phyloP scores from a whole-genome alignment of 2,797 vertebrate genomes.

The Muscicapa striata region DNA sequence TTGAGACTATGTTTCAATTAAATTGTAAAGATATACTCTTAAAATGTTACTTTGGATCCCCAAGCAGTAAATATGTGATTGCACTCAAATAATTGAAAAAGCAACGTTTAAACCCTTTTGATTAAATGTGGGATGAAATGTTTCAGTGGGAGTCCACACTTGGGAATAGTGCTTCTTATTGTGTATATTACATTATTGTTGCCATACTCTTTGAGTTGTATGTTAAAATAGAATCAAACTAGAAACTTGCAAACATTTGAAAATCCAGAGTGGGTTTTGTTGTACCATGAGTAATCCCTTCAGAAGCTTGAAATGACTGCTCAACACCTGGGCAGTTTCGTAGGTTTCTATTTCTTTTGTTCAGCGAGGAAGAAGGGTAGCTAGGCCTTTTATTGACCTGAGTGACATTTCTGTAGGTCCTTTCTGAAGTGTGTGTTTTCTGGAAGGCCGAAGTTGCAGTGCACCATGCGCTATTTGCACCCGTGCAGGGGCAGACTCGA shows the following conservation, averaged over 20 bases:
- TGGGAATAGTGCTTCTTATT: not conserved
- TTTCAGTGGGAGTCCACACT: not conserved
- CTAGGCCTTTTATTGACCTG: not conserved
- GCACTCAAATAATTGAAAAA: not conserved
- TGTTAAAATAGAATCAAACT: not conserved
- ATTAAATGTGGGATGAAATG: not conserved
- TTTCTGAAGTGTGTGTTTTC: not conserved
- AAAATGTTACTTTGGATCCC: not conserved
- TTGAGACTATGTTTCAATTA: not conserved
- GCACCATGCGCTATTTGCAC: fast-evolving
- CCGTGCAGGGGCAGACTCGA: too few relatives aligned
- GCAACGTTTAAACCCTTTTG: not conserved
- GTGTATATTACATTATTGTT: not conserved
- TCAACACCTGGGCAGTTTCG: not conserved
- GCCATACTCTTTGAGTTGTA: not conserved
- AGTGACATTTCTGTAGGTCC: not conserved
- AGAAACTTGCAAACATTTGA: not conserved
- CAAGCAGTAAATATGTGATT: not conserved
- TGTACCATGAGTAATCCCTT: not conserved
- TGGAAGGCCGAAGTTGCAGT: not conserved
- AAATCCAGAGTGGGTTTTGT: not conserved
- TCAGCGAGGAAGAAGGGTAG: not conserved
- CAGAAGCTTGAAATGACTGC: not conserved
- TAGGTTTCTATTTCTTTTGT: not conserved
- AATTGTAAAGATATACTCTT: not conserved